Evolutionary conservation across 2,113 vertebrate genomes (phyloP), one percentile per base, ranked within the genome.

Genomic region (Mormoops blainvillei): DNA sequence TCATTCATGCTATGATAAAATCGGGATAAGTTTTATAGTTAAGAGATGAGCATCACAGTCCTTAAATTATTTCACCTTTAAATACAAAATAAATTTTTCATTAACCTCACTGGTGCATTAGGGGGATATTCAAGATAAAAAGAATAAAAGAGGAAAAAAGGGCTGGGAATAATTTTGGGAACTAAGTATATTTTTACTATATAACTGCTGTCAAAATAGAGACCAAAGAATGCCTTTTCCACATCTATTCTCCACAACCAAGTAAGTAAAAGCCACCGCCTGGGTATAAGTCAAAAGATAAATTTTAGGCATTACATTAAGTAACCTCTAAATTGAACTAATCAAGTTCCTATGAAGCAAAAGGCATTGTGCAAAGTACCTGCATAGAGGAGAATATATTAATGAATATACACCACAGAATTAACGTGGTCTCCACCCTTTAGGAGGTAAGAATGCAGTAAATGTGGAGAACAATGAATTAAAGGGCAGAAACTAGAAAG

Each of bases 251-350:
- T 74, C 48, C 48, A 93, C n/a, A 93, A 67, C 10, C 22, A 74
- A 95, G 56, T 41, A 91, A 76, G 9, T 56, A 95, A 89, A 96
- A 87, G 54, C 48, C 43, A 91, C 5, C 83, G 56, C 5, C 68
- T 91, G 41, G 70, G 95, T 38, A 10, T 41, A 89, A 89, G 16
- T 71, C 18, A 15, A 74, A 89, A 91, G 26, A 84, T 24, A 94
- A 56, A 94, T 83, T 91, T 74, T 33, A 67, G 87, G 9, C 61
- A 87, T 74, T 93, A 97, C 71, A 94, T 80, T 86, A 89, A 65
- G 58, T 52, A 92, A 87, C n/a, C 63, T 92, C 77, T 95, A 95
- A 87, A 95, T 58, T 94, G 61, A 95, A 89, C 87, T 97, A 87
- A 95, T 91, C 78, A 96, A 87, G 54, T 36, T 93, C 26, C 45